Evolutionary conservation across 2,113 vertebrate species (phyloP).

Genomic region (Potamarius usumacintae): DNA sequence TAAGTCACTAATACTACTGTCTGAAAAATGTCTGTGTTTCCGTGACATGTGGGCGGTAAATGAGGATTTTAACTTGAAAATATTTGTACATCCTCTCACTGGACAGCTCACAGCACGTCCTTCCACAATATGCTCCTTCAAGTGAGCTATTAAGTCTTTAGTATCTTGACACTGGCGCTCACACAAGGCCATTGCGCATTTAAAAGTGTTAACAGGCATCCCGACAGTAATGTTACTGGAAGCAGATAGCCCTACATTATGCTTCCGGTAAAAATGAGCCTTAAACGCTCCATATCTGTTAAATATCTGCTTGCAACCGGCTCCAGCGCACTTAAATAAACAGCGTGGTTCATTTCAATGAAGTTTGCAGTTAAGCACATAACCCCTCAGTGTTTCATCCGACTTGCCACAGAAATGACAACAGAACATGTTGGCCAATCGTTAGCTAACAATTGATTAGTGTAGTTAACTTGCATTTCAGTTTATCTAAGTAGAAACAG

Average conservation of each 20-base stretch:
- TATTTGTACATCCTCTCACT: background rate
- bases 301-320: too few relatives aligned
- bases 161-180: too few relatives aligned
- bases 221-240: too few relatives aligned
- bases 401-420: slow-evolving; percentile 25
- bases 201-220: too few relatives aligned
- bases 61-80: background rate
- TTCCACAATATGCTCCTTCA: slow-evolving; percentile 19
- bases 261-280: too few relatives aligned
- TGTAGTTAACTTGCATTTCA: too few relatives aligned
- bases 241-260: too few relatives aligned
- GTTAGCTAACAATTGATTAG: too few relatives aligned
- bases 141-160: slow-evolving; percentile 13
- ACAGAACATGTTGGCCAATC: background rate
- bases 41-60: slow-evolving; percentile 35
- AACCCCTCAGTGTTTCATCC: background rate
- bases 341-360: slow-evolving; percentile 17
- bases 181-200: too few relatives aligned
- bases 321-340: too few relatives aligned
- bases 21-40: background rate
- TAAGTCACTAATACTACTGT: background rate
- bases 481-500: too few relatives aligned
- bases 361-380: slow-evolving; percentile 41
- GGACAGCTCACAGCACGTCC: background rate
- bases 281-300: too few relatives aligned